A percentile compares a stretch with the other conserved stretches of the same genome.
Conservation (phyloP, 2,113 vertebrate species). For the Myiozetetes cayanensis region DNA sequence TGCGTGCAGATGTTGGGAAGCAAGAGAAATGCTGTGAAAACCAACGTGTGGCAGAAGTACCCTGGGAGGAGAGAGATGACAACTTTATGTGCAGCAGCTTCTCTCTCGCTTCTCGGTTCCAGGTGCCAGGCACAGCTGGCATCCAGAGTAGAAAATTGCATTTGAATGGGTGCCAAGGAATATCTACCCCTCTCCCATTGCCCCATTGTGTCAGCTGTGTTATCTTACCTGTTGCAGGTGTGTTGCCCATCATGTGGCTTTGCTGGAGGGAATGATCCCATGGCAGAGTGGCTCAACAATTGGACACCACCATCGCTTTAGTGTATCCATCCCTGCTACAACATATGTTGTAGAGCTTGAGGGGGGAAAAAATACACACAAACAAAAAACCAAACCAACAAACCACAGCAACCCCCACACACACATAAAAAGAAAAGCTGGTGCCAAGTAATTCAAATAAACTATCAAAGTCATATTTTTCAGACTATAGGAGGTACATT, state of each 20-base stretch:
- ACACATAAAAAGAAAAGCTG: background rate
- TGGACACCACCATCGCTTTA: background rate
- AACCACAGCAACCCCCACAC: background rate
- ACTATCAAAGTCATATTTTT: background rate
- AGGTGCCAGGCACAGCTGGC: background rate
- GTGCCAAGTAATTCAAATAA: background rate
- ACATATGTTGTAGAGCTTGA: background rate
- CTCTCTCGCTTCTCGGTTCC: fast-evolving
- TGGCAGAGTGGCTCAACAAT: background rate
- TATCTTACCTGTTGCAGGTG: background rate
- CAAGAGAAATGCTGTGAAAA: background rate
- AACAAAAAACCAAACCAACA: background rate
- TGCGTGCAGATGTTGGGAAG: background rate
- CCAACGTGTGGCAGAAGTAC: background rate
- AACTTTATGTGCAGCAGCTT: background rate
- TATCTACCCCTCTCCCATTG: background rate
- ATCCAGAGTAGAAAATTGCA: background rate
- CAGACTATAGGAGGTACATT: background rate
- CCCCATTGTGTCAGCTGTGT: background rate
- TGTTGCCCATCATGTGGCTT: fast-evolving
- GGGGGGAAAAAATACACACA: fast-evolving
- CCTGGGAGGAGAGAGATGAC: background rate
- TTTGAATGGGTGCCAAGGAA: background rate
- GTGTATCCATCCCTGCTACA: background rate
- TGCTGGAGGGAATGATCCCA: background rate